These are phyloP conservation scores for Parambassis ranga DNA, from an alignment of 2,797 vertebrate species.

Conservation along the genomic window DNA sequence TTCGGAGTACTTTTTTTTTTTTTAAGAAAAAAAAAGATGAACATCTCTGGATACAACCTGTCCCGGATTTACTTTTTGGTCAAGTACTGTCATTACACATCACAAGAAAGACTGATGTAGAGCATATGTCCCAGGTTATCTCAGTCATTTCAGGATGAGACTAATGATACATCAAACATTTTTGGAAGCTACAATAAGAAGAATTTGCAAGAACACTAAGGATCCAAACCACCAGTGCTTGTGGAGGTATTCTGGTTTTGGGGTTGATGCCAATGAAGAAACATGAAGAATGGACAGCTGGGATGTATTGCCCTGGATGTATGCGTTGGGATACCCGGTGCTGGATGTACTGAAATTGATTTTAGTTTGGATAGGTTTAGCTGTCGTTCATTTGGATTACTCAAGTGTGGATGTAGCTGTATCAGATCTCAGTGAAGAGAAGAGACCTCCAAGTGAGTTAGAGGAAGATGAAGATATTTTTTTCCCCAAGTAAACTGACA, in stretches of 20 bases:
- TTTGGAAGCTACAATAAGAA: conserved; percentile 57
- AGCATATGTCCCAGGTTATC: conserved; percentile 4
- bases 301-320: conserved; percentile 72
- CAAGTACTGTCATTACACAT: conserved; percentile 20
- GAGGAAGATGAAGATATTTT: conserved; percentile 49
- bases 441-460: conserved; percentile 12
- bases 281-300: conserved; percentile 52
- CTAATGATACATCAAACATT: conserved; percentile 1
- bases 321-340: conserved; percentile 13
- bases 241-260: conserved; percentile 68
- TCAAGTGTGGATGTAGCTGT: conserved; percentile 75
- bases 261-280: conserved; percentile 69
- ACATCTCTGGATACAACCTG: conserved; percentile 67
- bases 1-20: conserved; percentile 74
- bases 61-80: conserved; percentile 73
- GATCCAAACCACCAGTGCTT: conserved; percentile 42
- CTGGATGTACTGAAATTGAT: conserved; percentile 73
- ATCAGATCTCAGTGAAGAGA: conserved; percentile 51
- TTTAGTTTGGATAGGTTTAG: conserved; percentile 67
- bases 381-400: conserved; percentile 75
- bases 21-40: no score
- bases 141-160: conserved; percentile 32
- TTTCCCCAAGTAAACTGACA: conserved; percentile 31
- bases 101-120: conserved; percentile 24
- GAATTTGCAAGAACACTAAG: conserved; percentile 54